Conservation (phyloP, 2,113 vertebrate species). For the Melanostigma gelatinosum region DNA sequence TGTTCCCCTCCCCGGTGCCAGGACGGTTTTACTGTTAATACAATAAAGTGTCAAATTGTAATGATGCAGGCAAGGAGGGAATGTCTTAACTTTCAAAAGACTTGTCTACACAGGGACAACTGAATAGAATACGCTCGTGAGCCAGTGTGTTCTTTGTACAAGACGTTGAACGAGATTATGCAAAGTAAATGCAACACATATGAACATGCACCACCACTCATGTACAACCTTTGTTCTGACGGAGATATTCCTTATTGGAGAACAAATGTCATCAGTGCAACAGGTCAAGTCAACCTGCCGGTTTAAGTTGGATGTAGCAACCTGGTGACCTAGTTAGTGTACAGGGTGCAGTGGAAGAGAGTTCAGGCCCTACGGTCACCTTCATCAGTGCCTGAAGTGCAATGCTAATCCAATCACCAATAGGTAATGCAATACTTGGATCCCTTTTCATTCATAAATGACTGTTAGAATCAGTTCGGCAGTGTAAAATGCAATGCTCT, state of each 20-base stretch:
- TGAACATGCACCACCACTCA: not conserved
- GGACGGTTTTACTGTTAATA: constrained; percentile 3
- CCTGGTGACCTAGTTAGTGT: constrained; percentile 46
- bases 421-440: not conserved
- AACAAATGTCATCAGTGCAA: constrained; percentile 37
- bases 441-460: not conserved
- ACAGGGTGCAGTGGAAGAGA: not conserved
- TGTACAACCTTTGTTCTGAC: not conserved
- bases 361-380: not conserved
- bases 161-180: not conserved
- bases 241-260: constrained; percentile 3
- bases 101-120: not conserved
- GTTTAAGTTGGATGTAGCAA: constrained; percentile 55
- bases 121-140: not conserved
- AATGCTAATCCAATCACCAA: not conserved
- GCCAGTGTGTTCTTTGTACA: not conserved
- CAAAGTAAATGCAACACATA: not conserved
- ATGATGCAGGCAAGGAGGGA: constrained; percentile 18
- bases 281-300: not conserved
- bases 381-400: not conserved
- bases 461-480: not conserved
- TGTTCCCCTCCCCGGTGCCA: constrained; percentile 33
- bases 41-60: constrained; percentile 24
- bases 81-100: not conserved
- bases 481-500: not conserved